phyloP scores from a whole-genome alignment of 1,140 invertebrate species.

The Drosophila watanabei region DNA sequence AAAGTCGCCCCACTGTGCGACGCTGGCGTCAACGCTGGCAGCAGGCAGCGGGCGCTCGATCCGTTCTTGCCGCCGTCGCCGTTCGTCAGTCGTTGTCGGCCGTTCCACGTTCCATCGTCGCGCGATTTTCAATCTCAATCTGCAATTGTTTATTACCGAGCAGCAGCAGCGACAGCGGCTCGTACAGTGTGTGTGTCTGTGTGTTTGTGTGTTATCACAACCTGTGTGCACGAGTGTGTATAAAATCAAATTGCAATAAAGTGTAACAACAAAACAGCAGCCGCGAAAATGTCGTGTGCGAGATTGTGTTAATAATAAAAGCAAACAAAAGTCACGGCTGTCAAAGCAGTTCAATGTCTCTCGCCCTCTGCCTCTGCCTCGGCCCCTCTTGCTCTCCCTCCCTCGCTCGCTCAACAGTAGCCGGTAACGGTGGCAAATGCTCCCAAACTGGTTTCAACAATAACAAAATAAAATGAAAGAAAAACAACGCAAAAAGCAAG shows the following conservation, averaged over 20 bases:
- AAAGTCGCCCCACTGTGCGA: not conserved
- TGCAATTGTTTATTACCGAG: conserved; percentile 41
- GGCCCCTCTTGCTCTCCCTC: not conserved
- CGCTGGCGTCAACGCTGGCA: conserved; percentile 17
- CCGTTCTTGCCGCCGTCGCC: conserved; percentile 74
- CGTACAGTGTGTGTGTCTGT: conserved; percentile 48
- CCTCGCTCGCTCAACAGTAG: conserved; percentile 41
- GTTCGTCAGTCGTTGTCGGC: conserved; percentile 76
- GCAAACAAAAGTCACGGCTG: conserved; percentile 78
- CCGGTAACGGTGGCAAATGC: conserved; percentile 73
- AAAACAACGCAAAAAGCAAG: conserved; percentile 30
- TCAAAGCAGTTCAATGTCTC: conserved; percentile 76
- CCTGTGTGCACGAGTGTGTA: conserved; percentile 36
- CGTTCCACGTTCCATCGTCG: conserved; percentile 74
- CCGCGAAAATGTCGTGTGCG: conserved; percentile 22
- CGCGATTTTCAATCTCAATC: conserved; percentile 69
- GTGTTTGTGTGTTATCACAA: conserved; percentile 68
- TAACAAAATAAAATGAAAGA: conserved; percentile 36
- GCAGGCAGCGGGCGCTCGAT: conserved; percentile 62
- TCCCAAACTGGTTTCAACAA: conserved; percentile 66
- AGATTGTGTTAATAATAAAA: conserved; percentile 69
- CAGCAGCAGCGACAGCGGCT: not conserved
- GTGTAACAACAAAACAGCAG: conserved; percentile 49
- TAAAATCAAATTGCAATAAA: conserved; percentile 73
- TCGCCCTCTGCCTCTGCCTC: conserved; percentile 30